Evolutionary conservation across 2,113 vertebrate genomes (phyloP).

Genomic region (Scolopax mira): DNA sequence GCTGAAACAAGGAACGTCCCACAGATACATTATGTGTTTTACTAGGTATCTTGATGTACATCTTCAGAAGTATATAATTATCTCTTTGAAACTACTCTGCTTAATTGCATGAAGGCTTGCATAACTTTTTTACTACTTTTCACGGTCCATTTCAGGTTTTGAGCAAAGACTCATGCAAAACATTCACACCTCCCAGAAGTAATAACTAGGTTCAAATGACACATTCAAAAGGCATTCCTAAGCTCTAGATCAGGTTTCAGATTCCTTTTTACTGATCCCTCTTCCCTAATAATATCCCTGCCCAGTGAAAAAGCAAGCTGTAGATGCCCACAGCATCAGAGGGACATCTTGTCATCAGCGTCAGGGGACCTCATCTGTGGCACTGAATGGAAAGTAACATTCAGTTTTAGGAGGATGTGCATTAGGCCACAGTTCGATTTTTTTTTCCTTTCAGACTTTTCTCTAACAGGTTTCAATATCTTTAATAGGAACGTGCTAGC

Average conservation of each 20-base stretch:
- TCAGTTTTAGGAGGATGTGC: not conserved
- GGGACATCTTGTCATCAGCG: not conserved
- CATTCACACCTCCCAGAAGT: conserved; percentile 31
- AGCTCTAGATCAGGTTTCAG: conserved; percentile 39
- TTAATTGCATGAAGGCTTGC: not conserved
- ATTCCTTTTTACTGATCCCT: conserved; percentile 44
- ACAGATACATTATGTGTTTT: not conserved
- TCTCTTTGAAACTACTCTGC: not conserved
- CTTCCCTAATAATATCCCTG: conserved; percentile 48
- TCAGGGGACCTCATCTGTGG: not conserved
- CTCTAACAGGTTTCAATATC: not conserved
- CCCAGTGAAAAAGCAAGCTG: not conserved
- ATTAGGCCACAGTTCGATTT: not conserved
- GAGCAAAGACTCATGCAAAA: not conserved
- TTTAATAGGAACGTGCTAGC: not conserved
- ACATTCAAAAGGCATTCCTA: conserved; percentile 52
- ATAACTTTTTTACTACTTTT: conserved; percentile 15
- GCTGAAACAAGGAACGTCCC: not conserved
- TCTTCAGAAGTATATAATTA: not conserved
- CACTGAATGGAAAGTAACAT: not conserved
- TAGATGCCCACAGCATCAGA: not conserved
- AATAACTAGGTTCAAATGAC: conserved; percentile 15
- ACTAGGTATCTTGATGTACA: not conserved
- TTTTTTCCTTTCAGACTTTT: not conserved
- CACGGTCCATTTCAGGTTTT: not conserved